Conservation (phyloP, 2,888 invertebrate species). For the Agapostemon virescens region DNA sequence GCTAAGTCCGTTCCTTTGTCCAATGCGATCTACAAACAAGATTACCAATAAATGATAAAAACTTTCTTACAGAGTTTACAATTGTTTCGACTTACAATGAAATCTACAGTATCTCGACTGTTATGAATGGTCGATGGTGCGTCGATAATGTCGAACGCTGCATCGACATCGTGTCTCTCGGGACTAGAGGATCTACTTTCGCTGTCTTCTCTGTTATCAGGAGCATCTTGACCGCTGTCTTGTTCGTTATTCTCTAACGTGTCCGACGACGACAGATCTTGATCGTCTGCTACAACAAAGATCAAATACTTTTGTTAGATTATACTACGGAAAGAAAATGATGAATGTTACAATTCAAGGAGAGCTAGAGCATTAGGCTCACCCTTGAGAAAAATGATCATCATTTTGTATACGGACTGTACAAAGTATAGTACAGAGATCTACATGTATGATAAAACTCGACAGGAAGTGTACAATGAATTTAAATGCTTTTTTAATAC, state of each 20-base stretch:
- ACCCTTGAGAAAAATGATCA: not conserved
- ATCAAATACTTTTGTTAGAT: not conserved
- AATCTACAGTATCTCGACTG: conserved; percentile 66
- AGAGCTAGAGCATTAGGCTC: not conserved
- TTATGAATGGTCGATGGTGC: conserved; percentile 60
- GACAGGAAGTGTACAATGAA: no score
- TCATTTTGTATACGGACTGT: not conserved
- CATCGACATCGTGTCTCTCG: conserved; percentile 54
- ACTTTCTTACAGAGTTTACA: not conserved
- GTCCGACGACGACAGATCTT: conserved; percentile 55
- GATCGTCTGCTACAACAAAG: conserved; percentile 31
- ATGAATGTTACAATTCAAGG: not conserved
- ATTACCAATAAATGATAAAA: not conserved
- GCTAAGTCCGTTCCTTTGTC: conserved; percentile 23
- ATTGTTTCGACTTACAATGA: conserved; percentile 59
- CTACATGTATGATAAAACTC: no score
- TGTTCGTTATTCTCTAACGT: conserved; percentile 38
- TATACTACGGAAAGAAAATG: not conserved
- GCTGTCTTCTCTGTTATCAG: conserved; percentile 40
- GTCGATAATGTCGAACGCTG: conserved; percentile 72
- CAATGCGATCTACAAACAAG: conserved; percentile 49
- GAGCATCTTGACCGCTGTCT: conserved; percentile 26
- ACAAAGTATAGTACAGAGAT: not conserved
- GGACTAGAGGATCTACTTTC: conserved; percentile 58
- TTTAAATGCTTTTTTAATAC: no score